Percentiles rank a stretch among this genome's conserved stretches.
These are phyloP conservation scores for Dipodomys merriami DNA, from an alignment of 2,113 vertebrate genomes.

Conservation along the genomic window DNA sequence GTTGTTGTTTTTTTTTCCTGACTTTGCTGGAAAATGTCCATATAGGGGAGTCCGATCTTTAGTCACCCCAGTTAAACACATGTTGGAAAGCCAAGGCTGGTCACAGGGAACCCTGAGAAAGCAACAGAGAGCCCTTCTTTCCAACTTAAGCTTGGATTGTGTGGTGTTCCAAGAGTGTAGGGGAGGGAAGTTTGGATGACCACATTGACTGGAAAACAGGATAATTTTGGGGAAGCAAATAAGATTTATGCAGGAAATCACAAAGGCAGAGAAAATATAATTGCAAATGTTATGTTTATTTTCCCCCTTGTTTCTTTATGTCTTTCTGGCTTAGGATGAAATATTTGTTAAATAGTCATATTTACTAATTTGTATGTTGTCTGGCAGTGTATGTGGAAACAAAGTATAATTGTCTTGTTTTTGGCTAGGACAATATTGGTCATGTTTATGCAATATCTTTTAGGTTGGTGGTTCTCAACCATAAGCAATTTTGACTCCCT, in stretches of 20 bases:
- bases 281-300: background rate
- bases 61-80: background rate
- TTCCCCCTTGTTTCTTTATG: slow-evolving; percentile 41
- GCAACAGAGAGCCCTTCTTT: background rate
- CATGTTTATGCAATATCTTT: slow-evolving; percentile 35
- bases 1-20: background rate
- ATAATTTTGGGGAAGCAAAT: slow-evolving; percentile 50
- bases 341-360: slow-evolving; percentile 26
- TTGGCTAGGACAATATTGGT: background rate
- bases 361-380: slow-evolving; percentile 43
- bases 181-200: slow-evolving; percentile 43
- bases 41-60: slow-evolving; percentile 10
- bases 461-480: slow-evolving; percentile 2
- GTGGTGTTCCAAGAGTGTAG: background rate
- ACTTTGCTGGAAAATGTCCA: slow-evolving; percentile 35
- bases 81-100: background rate
- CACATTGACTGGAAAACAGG: slow-evolving; percentile 16
- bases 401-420: slow-evolving; percentile 20
- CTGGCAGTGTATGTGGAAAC: background rate
- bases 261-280: slow-evolving; percentile 41
- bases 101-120: background rate
- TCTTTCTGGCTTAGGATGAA: slow-evolving; percentile 57
- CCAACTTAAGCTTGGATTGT: background rate
- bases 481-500: background rate
- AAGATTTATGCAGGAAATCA: slow-evolving; percentile 1